These are phyloP conservation scores for Pandemis heparana DNA, from an alignment of 2,888 invertebrate species.

Conservation along the genomic window DNA sequence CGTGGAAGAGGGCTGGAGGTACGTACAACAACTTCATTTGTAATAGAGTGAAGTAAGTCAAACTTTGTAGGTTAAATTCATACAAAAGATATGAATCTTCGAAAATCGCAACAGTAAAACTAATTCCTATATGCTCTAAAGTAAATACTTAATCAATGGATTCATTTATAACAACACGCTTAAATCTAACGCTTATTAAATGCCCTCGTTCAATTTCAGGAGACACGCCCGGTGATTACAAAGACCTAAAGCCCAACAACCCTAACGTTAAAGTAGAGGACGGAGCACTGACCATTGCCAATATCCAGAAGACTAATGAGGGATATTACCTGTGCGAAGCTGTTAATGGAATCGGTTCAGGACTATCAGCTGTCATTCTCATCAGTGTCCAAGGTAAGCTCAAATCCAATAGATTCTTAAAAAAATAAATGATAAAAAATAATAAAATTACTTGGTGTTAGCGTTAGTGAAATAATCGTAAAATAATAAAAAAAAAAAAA, in stretches of 20 bases:
- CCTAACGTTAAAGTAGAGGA: slow-evolving; percentile 97
- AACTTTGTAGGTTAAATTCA: no score
- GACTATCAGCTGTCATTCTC: slow-evolving; percentile 96
- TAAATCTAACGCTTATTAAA: not conserved
- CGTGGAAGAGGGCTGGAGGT: slow-evolving; percentile 98
- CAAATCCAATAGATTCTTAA: not conserved
- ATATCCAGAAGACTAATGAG: slow-evolving; percentile 97
- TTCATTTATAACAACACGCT: not conserved
- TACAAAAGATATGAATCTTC: no score
- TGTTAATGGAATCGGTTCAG: slow-evolving; percentile 97
- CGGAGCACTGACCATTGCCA: slow-evolving; percentile 95
- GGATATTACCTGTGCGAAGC: slow-evolving; percentile 98
- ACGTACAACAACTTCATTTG: slow-evolving; percentile 52
- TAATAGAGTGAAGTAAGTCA: not conserved
- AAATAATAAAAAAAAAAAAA: no score
- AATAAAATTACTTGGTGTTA: no score
- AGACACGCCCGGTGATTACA: slow-evolving; percentile 96
- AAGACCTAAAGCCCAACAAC: slow-evolving; percentile 95
- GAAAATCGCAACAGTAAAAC: no score
- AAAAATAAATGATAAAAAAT: no score
- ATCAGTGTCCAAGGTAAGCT: slow-evolving; percentile 95
- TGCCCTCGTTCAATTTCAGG: slow-evolving; percentile 81
- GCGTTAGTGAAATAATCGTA: no score
- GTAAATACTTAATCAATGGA: no score
- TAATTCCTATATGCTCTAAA: no score